A percentile compares a stretch with the other conserved stretches of the same genome.
Conservation (phyloP, 2,797 vertebrate genomes). For the Pogoniulus pusillus region DNA sequence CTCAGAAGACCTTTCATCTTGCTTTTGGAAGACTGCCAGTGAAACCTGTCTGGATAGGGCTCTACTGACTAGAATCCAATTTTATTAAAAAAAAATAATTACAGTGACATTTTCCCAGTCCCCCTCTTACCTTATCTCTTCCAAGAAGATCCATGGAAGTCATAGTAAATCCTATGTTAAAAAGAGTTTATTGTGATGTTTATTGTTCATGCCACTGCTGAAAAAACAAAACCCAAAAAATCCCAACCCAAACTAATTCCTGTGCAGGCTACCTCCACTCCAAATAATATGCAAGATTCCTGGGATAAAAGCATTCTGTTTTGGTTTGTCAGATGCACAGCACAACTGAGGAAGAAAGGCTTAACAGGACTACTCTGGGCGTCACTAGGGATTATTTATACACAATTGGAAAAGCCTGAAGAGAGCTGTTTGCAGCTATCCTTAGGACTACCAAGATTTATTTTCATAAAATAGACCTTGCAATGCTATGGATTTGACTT, state of each 20-base stretch:
- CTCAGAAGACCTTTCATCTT: conserved; percentile 17
- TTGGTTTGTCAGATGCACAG: neutral
- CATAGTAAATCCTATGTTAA: conserved; percentile 8
- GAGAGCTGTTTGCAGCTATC: conserved; percentile 6
- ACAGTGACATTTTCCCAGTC: neutral
- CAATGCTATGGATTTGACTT: conserved; percentile 48
- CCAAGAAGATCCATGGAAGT: neutral
- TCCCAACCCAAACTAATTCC: neutral
- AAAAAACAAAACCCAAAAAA: neutral
- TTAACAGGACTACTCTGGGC: conserved; percentile 18
- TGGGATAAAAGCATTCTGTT: conserved; percentile 25
- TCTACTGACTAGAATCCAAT: conserved; percentile 29
- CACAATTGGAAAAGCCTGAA: conserved; percentile 34
- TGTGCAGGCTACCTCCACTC: neutral
- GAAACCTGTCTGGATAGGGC: conserved; percentile 18
- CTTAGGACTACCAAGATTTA: conserved; percentile 26
- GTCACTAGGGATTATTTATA: conserved; percentile 39
- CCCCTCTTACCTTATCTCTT: neutral
- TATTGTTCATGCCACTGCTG: neutral
- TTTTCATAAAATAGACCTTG: conserved; percentile 26
- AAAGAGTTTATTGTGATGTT: neutral
- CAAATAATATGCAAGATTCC: neutral
- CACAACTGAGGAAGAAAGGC: conserved; percentile 7
- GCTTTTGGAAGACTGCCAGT: conserved; percentile 49
- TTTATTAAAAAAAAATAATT: neutral